Evolutionary conservation across 1,140 invertebrate species (phyloP), one percentile per base, ranked within the genome.

Genomic region (Plutomurus gul): DNA sequence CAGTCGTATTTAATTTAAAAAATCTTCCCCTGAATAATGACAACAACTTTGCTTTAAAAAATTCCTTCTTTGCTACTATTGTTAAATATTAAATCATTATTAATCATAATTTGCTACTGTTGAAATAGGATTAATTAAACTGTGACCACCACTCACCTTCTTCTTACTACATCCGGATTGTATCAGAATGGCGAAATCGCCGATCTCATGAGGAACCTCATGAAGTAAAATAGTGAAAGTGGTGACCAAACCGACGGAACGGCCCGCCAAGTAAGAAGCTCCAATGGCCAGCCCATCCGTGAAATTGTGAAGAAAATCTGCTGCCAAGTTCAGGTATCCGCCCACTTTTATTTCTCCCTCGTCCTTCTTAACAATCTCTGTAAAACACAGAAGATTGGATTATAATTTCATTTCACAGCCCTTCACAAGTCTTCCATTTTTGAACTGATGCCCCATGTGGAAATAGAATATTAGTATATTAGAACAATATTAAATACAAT

Each of bases 201-300:
- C 97, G 86, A 99, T 98, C 89, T 99, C 97, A 89, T 99, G 97
- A 70, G 97, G 97, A 80, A 99, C 92, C 90, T 99, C 97, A 87
- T 99, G 97, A 39, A 99, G 88, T 30, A 99, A 89, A 85, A 99
- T 97, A 1, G 95, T 98, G 27, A 96, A 87, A 20, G 96, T 98
- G 6, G 97, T 98, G 6, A 98, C 89, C 49, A 95, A 89, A 13
- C 94, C 94, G 82, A 95, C 89, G 84, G 87, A 92, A 84, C 91
- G 89, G 8, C 96, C 96, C 83, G 94, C 95, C 81, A 98, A 90
- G 87, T 93, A 99, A n/a, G 96, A 97, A 8, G 96, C 96, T 65
- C 97, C 96, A 86, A 99, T 98, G 33, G 96, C 96, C 30, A 99
- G 86, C 40, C 96, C 97, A 91, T 99, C 97, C 37, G 97, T 99